Evolutionary conservation across 1,140 invertebrate species (phyloP), one percentile per base, ranked within the genome.

Genomic region (Ceratosolen solmsi): DNA sequence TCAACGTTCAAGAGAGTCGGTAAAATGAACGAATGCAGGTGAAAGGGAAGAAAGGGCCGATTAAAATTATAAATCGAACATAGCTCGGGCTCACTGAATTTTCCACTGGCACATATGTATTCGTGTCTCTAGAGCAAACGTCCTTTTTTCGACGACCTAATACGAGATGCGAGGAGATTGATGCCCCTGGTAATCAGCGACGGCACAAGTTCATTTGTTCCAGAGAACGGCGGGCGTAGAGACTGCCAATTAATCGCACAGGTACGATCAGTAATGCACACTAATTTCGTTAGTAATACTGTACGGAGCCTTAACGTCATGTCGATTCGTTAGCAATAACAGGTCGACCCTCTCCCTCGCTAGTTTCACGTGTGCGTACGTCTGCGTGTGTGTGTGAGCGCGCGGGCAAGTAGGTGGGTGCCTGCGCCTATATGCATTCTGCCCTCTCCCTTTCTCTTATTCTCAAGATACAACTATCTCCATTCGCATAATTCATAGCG

Each of bases 111-210:
- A 15, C 74, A 36, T 46, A n/a, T n/a, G 27, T 38, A 58, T 63
- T 58, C 56, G 46, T 9, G 63, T 71, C 63, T 54, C 63, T 54
- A 15, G 77, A 71, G 49, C 68, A 71, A 79, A 79, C 33, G 77
- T 74, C 38, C 56, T 73, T 73, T 80, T 63, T 84, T 77, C 76
- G 22, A 63, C 79, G 79, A 65, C 72, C 74, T 63, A 73, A 83
- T 79, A 83, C 82, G 82, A 82, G 80, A 82, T 82, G 80, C 82
- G 84, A 84, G 84, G 86, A 86, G 85, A 89, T 87, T 87, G 87
- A 89, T 88, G 87, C 87, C 81, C 84, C 86, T 81, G 84, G 84
- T 84, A 89, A 88, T 87, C 87, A 88, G 83, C 85, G 85, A 84
- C 72, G 80, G 83, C 80, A 75, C 83, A 76, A 82, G 76, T 82